Evolutionary conservation across 2,113 vertebrate species (phyloP), one percentile per base, ranked within the genome.

Genomic region (Mastomys coucha): DNA sequence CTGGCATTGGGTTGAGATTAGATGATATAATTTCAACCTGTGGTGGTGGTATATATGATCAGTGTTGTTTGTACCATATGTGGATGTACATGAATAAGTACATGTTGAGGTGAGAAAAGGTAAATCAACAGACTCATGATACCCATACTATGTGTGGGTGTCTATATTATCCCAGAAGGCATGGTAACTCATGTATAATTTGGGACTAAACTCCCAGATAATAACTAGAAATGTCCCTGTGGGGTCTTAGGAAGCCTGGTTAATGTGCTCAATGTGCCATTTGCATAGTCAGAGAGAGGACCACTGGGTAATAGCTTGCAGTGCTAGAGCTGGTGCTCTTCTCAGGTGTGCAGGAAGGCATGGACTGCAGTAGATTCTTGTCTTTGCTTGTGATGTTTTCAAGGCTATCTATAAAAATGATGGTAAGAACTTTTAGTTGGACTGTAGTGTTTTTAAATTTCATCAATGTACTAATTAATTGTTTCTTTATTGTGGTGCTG

Each of bases 171-270:
- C 20, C 53, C 69, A 60, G 45, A 67, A 75, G 70, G 81, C 58
- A 58, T 81, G 78, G 33, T 58, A 76, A 94, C 69, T 70, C 33
- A 60, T 56, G 17, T 94, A 76, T 33, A 88, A 49, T 70, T 94
- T 91, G 17, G 39, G 17, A n/a, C 76, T 39, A 51, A 58, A 60
- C 20, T 73, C 31, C 42, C 49, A 72, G 69, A 84, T 56, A 92
- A 17, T 69, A 58, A 11, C 16, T 92, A 70, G 70, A 77, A 51
- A 91, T 89, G 60, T 42, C 6, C 72, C 39, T 42, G 26, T 24
- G 20, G 20, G 81, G 60, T 39, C 60, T 22, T 63, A 94, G 53
- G 51, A 89, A 89, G 20, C 16, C 33, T 77, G 49, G 49, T 42
- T 82, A 58, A 88, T 33, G 58, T 69, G 39, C 39, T 51, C 56